phyloP scores from a whole-genome alignment of 1,140 invertebrate genomes.

The Hetaerina americana region DNA sequence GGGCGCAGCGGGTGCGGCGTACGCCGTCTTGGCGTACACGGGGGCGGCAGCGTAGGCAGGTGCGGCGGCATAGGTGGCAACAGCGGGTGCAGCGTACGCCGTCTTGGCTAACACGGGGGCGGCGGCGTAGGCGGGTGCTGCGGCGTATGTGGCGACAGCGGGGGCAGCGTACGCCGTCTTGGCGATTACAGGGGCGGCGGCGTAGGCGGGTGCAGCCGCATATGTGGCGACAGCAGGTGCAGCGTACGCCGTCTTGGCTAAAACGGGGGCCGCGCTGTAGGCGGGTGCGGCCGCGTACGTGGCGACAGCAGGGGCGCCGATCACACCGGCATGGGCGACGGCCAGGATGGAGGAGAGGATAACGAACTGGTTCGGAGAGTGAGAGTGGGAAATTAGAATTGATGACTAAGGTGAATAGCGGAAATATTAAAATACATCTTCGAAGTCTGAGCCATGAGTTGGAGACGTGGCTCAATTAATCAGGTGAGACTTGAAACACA shows the following conservation, averaged over 20 bases:
- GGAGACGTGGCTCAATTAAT: no score
- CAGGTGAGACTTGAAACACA: no score
- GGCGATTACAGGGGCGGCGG: not conserved
- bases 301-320: not conserved
- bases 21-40: no score
- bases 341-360: slow-evolving; percentile 27
- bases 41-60: slow-evolving; percentile 13
- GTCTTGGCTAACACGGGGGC: slow-evolving; percentile 16
- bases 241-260: slow-evolving; percentile 12
- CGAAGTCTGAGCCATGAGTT: no score
- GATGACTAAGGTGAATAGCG: no score
- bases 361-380: no score
- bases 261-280: not conserved
- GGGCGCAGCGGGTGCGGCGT: slow-evolving; percentile 16
- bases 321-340: slow-evolving; percentile 15
- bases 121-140: no score
- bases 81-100: not conserved
- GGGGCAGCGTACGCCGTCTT: slow-evolving; percentile 2
- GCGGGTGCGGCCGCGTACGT: no score
- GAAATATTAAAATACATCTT: no score
- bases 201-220: no score
- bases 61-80: slow-evolving; percentile 14
- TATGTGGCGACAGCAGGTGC: slow-evolving; percentile 12
- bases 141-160: not conserved
- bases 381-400: no score